A percentile compares a stretch with the other conserved stretches of the same genome.
phyloP scores from a whole-genome alignment of 2,888 invertebrate genomes.

The Ganaspis brasiliensis region DNA sequence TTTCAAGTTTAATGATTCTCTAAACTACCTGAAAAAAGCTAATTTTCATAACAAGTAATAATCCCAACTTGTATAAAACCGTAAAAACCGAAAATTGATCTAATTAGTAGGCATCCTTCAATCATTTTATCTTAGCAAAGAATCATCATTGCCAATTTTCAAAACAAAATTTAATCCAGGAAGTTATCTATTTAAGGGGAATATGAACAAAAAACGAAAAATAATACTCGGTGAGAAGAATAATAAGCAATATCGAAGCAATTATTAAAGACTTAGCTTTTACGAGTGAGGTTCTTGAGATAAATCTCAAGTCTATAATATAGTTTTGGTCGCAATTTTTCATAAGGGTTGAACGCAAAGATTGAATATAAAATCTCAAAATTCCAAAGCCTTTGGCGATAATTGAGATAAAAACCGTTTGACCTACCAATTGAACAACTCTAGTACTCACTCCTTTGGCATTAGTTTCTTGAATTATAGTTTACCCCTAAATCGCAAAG shows the following conservation, averaged over 20 bases:
- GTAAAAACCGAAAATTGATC: no score
- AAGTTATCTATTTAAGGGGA: no score
- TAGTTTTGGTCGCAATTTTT: conserved; percentile 26
- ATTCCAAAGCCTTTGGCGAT: conserved; percentile 23
- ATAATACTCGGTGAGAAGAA: background rate
- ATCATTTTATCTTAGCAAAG: no score
- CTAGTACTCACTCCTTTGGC: conserved; percentile 18
- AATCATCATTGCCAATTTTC: no score
- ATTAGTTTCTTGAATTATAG: conserved; percentile 16
- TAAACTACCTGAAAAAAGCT: no score
- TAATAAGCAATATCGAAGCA: background rate
- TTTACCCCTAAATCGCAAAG: conserved; percentile 6
- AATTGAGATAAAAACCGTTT: conserved; percentile 42
- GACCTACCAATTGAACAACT: conserved; percentile 37
- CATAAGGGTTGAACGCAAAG: conserved; percentile 24
- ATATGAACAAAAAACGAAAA: background rate
- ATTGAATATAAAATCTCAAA: conserved; percentile 30
- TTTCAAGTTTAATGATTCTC: no score
- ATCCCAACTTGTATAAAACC: no score
- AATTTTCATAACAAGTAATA: no score
- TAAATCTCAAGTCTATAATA: conserved; percentile 30
- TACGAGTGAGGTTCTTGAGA: background rate
- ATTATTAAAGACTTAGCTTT: background rate
- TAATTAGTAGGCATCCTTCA: no score
- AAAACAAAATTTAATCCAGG: no score